Percentiles rank a stretch among this genome's conserved stretches.
Evolutionary conservation across 1,140 invertebrate genomes (phyloP).

Genomic region (Magallana gigas): DNA sequence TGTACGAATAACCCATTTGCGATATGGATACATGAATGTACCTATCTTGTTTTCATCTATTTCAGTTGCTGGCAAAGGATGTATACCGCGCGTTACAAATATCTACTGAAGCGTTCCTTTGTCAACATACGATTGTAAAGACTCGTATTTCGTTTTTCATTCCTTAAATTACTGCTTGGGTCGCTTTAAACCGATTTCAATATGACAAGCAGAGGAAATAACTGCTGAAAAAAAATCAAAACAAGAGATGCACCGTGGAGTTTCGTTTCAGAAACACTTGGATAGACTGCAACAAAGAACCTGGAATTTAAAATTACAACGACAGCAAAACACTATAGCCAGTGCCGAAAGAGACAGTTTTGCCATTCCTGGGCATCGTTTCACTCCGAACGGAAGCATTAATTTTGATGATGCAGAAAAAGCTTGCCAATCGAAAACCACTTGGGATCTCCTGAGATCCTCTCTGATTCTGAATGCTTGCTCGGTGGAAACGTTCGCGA

Average conservation of each 20-base stretch:
- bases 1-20: no score
- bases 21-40: no score
- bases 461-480: constrained; percentile 96
- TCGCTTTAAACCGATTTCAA: background rate
- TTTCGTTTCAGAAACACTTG: background rate
- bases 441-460: constrained; percentile 92
- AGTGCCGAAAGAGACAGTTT: background rate
- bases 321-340: background rate
- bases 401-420: constrained; percentile 84
- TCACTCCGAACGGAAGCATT: constrained; percentile 72
- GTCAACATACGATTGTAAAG: background rate
- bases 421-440: constrained; percentile 90
- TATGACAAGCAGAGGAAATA: background rate
- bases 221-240: background rate
- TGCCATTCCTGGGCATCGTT: background rate
- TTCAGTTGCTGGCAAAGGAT: no score
- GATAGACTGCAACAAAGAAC: background rate
- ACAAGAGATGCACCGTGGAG: background rate
- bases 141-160: background rate
- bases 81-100: background rate
- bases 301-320: background rate
- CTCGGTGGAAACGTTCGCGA: constrained; percentile 91
- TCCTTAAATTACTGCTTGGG: no score
- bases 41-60: no score
- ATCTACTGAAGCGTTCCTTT: background rate